phyloP scores from a whole-genome alignment of 2,797 vertebrate genomes.

The Propithecus deckenii region DNA sequence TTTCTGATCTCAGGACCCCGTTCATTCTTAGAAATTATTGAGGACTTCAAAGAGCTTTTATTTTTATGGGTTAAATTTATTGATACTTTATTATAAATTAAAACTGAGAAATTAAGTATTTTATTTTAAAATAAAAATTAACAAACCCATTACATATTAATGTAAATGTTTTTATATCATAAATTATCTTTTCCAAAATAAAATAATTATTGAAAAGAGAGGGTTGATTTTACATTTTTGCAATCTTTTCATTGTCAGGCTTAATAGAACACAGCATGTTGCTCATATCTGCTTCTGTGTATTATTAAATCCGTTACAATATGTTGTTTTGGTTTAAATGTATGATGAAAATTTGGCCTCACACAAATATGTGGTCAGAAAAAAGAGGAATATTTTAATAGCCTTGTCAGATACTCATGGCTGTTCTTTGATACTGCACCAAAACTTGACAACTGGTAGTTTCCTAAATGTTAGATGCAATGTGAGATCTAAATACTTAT shows the following conservation, averaged over 20 bases:
- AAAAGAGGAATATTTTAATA: not conserved
- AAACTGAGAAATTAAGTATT: not conserved
- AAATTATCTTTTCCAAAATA: not conserved
- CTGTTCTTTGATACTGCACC: not conserved
- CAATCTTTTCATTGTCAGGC: not conserved
- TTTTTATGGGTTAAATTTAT: not conserved
- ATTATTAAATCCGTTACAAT: not conserved
- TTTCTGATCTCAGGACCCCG: not conserved
- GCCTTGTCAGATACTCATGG: not conserved
- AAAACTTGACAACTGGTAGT: not conserved
- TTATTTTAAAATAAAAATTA: not conserved
- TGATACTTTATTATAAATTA: not conserved
- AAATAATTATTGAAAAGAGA: not conserved
- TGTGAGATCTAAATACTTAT: not conserved
- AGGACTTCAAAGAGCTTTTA: not conserved
- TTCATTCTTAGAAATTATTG: not conserved
- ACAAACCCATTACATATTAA: not conserved
- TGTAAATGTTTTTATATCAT: not conserved
- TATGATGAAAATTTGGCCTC: not conserved
- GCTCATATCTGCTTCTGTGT: not conserved
- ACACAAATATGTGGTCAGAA: not conserved
- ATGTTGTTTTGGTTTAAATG: not conserved
- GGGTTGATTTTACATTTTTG: not conserved
- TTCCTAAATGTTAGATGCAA: not conserved
- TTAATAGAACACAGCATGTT: not conserved